Evolutionary conservation across 2,113 vertebrate genomes (phyloP), one percentile per base, ranked within the genome.

Genomic region (Larimichthys polyactis): DNA sequence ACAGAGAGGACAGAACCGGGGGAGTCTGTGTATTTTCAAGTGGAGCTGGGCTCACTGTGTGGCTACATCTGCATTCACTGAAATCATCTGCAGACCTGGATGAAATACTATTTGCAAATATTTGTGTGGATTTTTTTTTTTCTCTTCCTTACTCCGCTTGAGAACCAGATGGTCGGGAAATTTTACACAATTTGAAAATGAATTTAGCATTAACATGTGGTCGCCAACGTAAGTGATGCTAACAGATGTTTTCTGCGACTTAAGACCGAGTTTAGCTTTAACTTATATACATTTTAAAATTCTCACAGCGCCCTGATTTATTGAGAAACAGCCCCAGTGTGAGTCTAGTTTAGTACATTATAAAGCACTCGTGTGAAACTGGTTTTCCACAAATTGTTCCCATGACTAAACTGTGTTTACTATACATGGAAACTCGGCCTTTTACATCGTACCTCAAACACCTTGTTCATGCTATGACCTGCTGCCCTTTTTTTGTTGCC

Each of bases 21-120:
- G 29, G 75, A 40, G 83, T 78, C 87, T 92, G 85, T 74, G n/a
- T 57, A 83, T 77, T 83, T 85, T 90, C 87, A 91, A 76, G 24
- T 16, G 78, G 81, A 88, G 88, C 73, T n/a, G 72, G 16, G 40
- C 68, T 86, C 73, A 85, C 32, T 82, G 81, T 82, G 81, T 32
- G 81, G 85, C 81, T 88, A 79, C 79, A 59, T 89, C 83, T 81
- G 75, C 70, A 71, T 86, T 74, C 63, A 85, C 69, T 84, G 63
- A 86, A 92, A 85, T 90, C 36, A 75, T 91, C 74, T 75, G 83
- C 81, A 84, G 87, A 52, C 72, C 74, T 62, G 68, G 57, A 78
- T 75, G 80, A 88, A 83, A 87, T 80, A 80, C 65, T 84, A 46
- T 84, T 86, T 71, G 75, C 78, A 87, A 92, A 74, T 79, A 89